Conservation (phyloP, 1,140 invertebrate species). For the Heliconius eleuchia region DNA sequence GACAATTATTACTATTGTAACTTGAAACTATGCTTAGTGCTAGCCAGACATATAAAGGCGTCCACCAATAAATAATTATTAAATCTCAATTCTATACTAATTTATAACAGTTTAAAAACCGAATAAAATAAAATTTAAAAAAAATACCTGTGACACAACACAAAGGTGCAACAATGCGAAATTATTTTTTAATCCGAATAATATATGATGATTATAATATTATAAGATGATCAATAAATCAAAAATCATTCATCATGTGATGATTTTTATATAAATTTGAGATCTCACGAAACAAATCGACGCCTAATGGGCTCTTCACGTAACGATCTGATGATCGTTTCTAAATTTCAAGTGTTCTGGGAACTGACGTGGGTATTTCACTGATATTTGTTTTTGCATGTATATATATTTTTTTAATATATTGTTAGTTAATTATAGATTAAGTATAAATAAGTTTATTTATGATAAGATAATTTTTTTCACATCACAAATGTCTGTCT, state of each 20-base stretch:
- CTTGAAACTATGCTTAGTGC: not conserved
- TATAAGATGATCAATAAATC: constrained; percentile 5
- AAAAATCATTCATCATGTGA: not conserved
- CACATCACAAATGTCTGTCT: too few species aligned
- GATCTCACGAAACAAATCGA: constrained; percentile 9
- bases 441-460: too few species aligned
- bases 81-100: not conserved
- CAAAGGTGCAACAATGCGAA: not conserved
- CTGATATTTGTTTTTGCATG: not conserved
- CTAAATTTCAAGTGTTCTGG: constrained; percentile 1
- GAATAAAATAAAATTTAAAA: not conserved
- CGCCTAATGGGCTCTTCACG: constrained; percentile 1
- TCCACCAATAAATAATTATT: not conserved
- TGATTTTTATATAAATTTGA: not conserved
- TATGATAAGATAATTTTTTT: too few species aligned
- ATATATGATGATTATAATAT: not conserved
- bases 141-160: not conserved
- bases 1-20: not conserved
- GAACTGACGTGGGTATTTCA: not conserved
- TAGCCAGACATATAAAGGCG: not conserved
- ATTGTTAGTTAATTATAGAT: too few species aligned
- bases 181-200: not conserved
- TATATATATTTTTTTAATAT: not conserved
- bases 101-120: not conserved
- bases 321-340: not conserved